Conservation (phyloP, 2,888 invertebrate species). For the Oligia strigilis region DNA sequence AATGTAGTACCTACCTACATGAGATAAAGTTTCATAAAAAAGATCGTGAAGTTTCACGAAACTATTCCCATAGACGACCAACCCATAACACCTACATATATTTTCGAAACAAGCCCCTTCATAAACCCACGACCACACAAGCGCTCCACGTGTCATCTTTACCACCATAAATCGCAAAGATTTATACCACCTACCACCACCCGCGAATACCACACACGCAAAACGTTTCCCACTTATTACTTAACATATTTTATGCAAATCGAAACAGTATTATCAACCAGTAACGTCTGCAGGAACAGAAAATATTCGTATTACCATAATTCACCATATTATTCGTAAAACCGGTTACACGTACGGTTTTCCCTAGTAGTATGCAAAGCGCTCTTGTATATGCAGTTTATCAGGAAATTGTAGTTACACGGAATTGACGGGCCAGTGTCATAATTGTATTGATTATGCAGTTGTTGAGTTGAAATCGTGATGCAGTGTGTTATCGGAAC, state of each 20-base stretch:
- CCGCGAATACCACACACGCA: slow-evolving; percentile 39
- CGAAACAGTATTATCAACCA: slow-evolving; percentile 46
- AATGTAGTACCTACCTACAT: not conserved
- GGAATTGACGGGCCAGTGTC: slow-evolving; percentile 31
- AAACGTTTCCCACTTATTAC: slow-evolving; percentile 51
- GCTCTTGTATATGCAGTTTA: slow-evolving; percentile 27
- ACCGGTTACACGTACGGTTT: slow-evolving; percentile 49
- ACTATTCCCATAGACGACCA: not conserved
- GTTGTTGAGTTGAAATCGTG: slow-evolving; percentile 36
- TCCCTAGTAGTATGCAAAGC: slow-evolving; percentile 62
- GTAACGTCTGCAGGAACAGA: slow-evolving; percentile 43
- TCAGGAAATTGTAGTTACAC: slow-evolving; percentile 45
- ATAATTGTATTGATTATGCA: slow-evolving; percentile 44
- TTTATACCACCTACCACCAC: slow-evolving; percentile 31
- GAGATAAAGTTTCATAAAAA: not conserved
- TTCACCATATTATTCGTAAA: slow-evolving; percentile 52
- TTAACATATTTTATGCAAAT: slow-evolving; percentile 60
- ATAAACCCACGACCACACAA: slow-evolving; percentile 27
- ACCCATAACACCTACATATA: not conserved
- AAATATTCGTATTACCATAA: slow-evolving; percentile 60
- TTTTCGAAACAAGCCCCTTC: not conserved
- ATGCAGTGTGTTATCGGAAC: slow-evolving; percentile 14
- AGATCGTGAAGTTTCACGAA: not conserved
- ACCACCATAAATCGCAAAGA: slow-evolving; percentile 45
- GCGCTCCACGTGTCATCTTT: slow-evolving; percentile 7